Conservation (phyloP, 2,888 invertebrate species). For the Heliconius sara region DNA sequence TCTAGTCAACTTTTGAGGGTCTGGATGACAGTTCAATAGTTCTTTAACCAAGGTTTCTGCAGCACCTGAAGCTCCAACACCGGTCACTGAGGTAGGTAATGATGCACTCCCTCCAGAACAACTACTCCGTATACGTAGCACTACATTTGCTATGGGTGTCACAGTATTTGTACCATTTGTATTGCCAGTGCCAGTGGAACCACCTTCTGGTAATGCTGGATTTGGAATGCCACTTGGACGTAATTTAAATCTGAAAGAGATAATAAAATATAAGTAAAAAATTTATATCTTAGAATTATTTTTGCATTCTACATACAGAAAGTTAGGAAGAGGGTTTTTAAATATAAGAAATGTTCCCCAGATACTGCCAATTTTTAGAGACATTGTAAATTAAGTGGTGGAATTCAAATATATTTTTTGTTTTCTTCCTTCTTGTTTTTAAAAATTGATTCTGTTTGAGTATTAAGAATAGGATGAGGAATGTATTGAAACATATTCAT, state of each 20-base stretch:
- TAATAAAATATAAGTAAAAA: not conserved
- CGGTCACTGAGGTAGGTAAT: conserved; percentile 66
- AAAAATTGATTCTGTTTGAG: not conserved
- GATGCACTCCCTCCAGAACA: conserved; percentile 72
- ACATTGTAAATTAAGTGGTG: not conserved
- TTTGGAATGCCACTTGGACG: conserved; percentile 78
- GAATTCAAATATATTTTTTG: too few species aligned
- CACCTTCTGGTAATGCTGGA: conserved; percentile 78
- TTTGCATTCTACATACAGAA: not conserved
- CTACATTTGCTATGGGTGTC: conserved; percentile 63
- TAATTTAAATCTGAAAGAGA: conserved; percentile 78
- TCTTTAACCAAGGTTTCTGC: conserved; percentile 74
- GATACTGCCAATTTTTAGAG: not conserved
- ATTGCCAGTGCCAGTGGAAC: conserved; percentile 72
- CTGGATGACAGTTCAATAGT: conserved; percentile 76
- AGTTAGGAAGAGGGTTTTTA: not conserved
- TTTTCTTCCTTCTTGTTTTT: not conserved
- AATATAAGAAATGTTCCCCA: not conserved
- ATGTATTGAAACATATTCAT: not conserved
- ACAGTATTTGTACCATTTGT: conserved; percentile 57
- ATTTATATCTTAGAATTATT: not conserved
- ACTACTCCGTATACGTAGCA: conserved; percentile 66
- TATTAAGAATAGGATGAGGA: not conserved
- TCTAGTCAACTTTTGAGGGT: conserved; percentile 80
- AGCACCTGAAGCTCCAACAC: conserved; percentile 69